Evolutionary conservation across 2,888 invertebrate genomes (phyloP).

Genomic region (Machimus atricapillus): DNA sequence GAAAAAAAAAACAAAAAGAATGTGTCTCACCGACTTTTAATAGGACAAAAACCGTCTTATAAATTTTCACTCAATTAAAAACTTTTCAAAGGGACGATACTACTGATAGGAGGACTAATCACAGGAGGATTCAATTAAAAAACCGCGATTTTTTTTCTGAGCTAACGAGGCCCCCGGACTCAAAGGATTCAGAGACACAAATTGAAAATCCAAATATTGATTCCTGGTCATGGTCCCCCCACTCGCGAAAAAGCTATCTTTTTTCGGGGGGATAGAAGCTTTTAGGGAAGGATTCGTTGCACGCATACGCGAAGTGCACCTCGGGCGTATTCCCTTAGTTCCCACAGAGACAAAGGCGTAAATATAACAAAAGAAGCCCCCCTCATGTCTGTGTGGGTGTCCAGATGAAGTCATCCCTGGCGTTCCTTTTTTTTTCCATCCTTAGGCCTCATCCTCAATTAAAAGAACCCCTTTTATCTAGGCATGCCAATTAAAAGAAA

Average conservation of each 20-base stretch:
- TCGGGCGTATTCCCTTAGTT: conserved; percentile 26
- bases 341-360: neutral
- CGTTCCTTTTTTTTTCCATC: neutral
- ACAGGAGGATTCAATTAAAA: neutral
- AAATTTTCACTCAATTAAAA: neutral
- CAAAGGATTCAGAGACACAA: conserved; percentile 25
- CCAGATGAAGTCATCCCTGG: conserved; percentile 23
- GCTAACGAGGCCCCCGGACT: neutral
- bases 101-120: neutral
- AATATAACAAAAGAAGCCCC: neutral
- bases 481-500: neutral
- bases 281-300: neutral
- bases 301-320: conserved; percentile 25
- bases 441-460: neutral
- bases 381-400: neutral
- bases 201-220: conserved; percentile 30
- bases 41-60: neutral
- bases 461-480: neutral
- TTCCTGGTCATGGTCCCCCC: neutral
- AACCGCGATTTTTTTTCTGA: conserved; percentile 6
- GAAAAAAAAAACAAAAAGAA: neutral
- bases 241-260: conserved; percentile 18
- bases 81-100: neutral
- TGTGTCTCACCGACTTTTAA: neutral
- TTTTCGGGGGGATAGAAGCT: neutral